These are phyloP conservation scores for Chionomys nivalis DNA, from an alignment of 2,113 vertebrate species.

Conservation along the genomic window DNA sequence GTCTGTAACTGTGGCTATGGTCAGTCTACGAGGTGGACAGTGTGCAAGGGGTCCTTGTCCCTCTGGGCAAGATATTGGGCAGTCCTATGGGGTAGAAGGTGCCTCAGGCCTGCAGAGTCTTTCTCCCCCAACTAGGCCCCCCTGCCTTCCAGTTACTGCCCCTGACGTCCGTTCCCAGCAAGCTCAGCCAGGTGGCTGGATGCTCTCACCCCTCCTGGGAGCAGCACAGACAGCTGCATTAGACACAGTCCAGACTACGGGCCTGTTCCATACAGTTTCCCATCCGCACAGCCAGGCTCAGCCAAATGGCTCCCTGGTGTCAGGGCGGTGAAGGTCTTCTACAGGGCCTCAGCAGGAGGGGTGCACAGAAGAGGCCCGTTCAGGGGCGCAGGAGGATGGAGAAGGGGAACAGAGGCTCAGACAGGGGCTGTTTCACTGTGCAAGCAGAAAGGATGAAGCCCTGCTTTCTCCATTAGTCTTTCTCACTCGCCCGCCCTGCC, in stretches of 20 bases:
- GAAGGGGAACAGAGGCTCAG: not conserved
- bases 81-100: fast-evolving
- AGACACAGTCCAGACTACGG: conserved; percentile 52
- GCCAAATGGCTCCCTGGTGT: conserved; percentile 28
- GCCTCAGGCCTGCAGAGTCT: not conserved
- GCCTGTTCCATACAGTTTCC: conserved; percentile 43
- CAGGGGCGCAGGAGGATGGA: not conserved
- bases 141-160: not conserved
- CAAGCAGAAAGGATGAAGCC: not conserved
- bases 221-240: conserved; percentile 52
- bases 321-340: not conserved
- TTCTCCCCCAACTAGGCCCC: not conserved
- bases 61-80: fast-evolving
- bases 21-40: not conserved
- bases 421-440: fast-evolving
- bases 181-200: conserved; percentile 50
- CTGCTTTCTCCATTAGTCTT: not conserved
- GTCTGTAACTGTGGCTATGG: not conserved
- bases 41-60: not conserved
- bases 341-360: conserved; percentile 8
- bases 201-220: conserved; percentile 62
- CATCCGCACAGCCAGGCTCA: not conserved
- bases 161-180: conserved; percentile 54
- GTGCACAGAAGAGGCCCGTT: fast-evolving
- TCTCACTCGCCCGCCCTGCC: fast-evolving